Conservation (phyloP, 2,797 vertebrate genomes). For the Typhlichthys subterraneus region DNA sequence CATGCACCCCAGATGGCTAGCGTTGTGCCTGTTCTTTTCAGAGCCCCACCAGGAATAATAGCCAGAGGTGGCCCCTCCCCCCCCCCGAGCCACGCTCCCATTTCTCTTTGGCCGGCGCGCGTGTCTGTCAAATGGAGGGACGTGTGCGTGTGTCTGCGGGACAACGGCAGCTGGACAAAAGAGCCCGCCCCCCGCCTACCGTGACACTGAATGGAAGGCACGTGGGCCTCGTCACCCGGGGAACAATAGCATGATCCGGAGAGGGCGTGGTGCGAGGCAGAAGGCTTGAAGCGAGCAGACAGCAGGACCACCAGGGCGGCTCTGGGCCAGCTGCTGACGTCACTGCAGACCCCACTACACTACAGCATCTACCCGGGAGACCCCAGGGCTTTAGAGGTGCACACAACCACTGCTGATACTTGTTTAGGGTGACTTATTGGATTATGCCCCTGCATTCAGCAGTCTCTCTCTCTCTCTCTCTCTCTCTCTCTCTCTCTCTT, state of each 20-base stretch:
- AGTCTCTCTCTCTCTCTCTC: background rate
- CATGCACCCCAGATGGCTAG: conserved; percentile 82
- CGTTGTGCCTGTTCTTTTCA: conserved; percentile 77
- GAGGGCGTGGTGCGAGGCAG: conserved; percentile 51
- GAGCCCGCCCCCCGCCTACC: conserved; percentile 62
- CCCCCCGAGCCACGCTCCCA: conserved; percentile 38
- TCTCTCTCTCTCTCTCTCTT: no score
- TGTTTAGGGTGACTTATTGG: conserved; percentile 40
- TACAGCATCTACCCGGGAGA: conserved; percentile 26
- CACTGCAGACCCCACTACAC: conserved; percentile 29
- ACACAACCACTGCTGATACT: conserved; percentile 27
- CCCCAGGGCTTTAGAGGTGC: conserved; percentile 10
- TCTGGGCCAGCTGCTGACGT: conserved; percentile 50
- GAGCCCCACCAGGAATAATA: conserved; percentile 70
- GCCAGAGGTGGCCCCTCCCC: conserved; percentile 72
- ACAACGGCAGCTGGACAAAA: conserved; percentile 78
- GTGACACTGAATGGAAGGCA: conserved; percentile 76
- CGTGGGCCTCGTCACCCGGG: conserved; percentile 74
- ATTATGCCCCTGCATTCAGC: conserved; percentile 13
- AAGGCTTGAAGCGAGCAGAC: conserved; percentile 4
- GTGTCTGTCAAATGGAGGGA: conserved; percentile 74
- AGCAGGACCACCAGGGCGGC: conserved; percentile 19
- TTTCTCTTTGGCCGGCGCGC: conserved; percentile 76
- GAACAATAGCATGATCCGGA: conserved; percentile 69
- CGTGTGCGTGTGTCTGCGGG: conserved; percentile 72